Evolutionary conservation across 2,113 vertebrate genomes (phyloP), one percentile per base, ranked within the genome.

Genomic region (Myrmophylax atrothorax): DNA sequence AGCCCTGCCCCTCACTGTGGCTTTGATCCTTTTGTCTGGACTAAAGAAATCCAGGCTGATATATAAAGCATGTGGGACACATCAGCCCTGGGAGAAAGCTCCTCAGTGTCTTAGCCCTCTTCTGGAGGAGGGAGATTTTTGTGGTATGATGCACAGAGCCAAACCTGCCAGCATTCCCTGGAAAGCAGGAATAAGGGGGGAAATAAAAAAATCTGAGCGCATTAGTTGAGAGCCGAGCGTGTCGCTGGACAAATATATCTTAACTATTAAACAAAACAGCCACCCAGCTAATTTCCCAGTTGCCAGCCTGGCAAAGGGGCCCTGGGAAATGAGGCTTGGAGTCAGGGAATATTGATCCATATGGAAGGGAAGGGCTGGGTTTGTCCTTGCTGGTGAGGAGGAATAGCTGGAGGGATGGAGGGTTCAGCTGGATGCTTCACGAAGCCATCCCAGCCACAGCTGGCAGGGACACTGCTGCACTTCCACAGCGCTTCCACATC

Each of bases 71-170:
- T 89, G 92, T 96, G 94, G 78, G 92, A 94, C 53, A 58, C 88
- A 92, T 95, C 96, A 97, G 95, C 64, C 68, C 76, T 87, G 83
- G 90, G 86, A 75, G 79, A 90, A 72, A 92, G 76, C 58, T 96
- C 88, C 73, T 92, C 46, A 4, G 18, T 84, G 88, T n/a, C 81
- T 79, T 92, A 66, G 90, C 79, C 59, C 74, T 88, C 73, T 95
- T 80, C 93, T 96, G 93, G 83, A 95, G 93, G 73, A 96, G 90
- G 52, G 90, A 97, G 90, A 97, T 97, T 96, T 90, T 97, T 97
- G 96, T 95, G 96, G 93, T 92, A 60, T 96, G 94, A 94, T 93
- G 88, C 82, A 94, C 15, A 11, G 85, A 95, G 92, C 95, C 96
- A 96, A 96, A 86, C 60, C 68, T 96, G 96, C 92, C 94, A 95